Conservation (phyloP, 37 sponge, comb jelly and placozoan species). For the Spongilla lacustris region DNA sequence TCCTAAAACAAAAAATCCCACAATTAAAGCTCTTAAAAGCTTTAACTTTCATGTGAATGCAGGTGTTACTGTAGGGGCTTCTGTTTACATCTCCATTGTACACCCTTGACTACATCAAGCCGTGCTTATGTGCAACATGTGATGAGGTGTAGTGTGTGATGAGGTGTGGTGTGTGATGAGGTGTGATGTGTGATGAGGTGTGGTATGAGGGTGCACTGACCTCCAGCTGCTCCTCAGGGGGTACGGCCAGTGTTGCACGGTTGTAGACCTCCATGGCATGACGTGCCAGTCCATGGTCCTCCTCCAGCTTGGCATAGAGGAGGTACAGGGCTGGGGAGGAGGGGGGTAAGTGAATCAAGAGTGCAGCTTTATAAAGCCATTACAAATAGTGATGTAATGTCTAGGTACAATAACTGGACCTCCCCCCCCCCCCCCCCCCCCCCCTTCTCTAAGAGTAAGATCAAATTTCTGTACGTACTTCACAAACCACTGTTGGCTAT, state of each 20-base stretch:
- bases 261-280: conserved; percentile 99
- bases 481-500: no score
- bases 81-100: no score
- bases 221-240: conserved; percentile 85
- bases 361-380: no score
- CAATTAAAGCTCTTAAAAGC: no score
- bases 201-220: conserved; percentile 27
- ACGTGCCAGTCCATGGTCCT: conserved; percentile 93
- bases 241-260: conserved; percentile 91
- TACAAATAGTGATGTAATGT: no score
- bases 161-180: neutral
- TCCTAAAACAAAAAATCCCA: no score
- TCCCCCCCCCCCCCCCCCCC: no score
- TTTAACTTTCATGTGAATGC: no score
- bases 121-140: neutral
- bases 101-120: neutral
- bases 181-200: neutral
- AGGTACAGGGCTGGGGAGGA: conserved; percentile 78
- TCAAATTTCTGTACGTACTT: no score
- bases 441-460: no score
- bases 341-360: neutral
- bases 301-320: conserved; percentile 96
- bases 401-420: no score
- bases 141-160: neutral
- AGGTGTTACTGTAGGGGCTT: no score